Evolutionary conservation across 2,113 vertebrate species (phyloP), one percentile per base, ranked within the genome.

Genomic region (Leptobrachium ailaonicum): DNA sequence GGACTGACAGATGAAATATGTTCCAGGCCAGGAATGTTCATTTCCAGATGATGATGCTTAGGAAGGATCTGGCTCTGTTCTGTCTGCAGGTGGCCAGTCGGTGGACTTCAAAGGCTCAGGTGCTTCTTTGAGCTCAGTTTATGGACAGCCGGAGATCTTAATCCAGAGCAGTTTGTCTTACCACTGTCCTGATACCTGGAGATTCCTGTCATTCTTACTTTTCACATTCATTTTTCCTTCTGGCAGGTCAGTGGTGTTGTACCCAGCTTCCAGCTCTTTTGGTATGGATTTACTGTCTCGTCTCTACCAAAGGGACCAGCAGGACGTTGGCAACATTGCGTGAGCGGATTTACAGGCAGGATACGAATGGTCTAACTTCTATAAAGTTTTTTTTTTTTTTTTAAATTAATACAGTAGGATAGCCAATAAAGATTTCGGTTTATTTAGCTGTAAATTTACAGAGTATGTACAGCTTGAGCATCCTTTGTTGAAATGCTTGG

Each of bases 161-260:
- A 80, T 80, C 78, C 71, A 68, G 50, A 2, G 42, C 43, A 63
- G 78, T 20, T 68, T 73, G 45, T 73, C 63, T 67, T 80, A 74
- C 71, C 53, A 20, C 54, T 73, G 66, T 56, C 42, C 63, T 64
- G 41, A 54, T 58, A 66, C 69, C 73, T 80, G 67, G 66, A 80
- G 78, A 74, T 80, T 74, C 78, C 43, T 80, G 63, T 47, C 63
- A 80, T 80, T 80, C 78, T 68, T 73, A 54, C 53, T 73, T 68
- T 64, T 66, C 70, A 79, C 58, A 54, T 66, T 50, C 20, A 41
- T 12, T 45, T 32, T 14, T 20, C 11, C 62, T 45, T 20, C 6
- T 13, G 56, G 41, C 14, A 60, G 42, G 10, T 47, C 32, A 41
- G 45, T 60, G 20, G 20, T 32, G 41, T 10, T 58, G 41, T 54